A percentile compares a stretch with the other conserved stretches of the same genome.
phyloP scores from a whole-genome alignment of 2,888 invertebrate genomes.

The Fragum fragum region DNA sequence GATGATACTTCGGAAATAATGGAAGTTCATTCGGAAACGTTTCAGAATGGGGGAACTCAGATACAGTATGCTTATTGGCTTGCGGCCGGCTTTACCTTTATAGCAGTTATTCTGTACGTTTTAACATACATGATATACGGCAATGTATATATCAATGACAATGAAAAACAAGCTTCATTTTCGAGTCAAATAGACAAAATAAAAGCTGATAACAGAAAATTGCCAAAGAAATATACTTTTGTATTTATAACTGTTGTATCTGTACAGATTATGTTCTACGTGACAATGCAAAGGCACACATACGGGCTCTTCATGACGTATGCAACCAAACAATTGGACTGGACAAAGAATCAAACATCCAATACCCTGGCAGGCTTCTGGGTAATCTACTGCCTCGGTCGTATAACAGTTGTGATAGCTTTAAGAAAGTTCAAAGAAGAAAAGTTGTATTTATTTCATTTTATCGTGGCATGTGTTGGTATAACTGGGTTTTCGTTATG shows the following conservation, averaged over 20 bases:
- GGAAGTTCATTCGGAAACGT: no score
- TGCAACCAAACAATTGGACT: background rate
- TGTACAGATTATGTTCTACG: constrained; percentile 10
- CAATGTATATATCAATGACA: background rate
- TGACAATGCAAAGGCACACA: constrained; percentile 10
- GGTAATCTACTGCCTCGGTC: background rate
- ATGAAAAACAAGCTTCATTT: no score
- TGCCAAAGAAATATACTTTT: background rate
- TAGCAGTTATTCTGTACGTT: background rate
- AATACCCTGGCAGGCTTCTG: background rate
- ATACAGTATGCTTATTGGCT: background rate
- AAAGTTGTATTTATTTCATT: background rate
- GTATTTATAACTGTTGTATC: background rate
- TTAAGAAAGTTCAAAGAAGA: background rate
- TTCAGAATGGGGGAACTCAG: background rate
- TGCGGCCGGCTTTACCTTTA: background rate
- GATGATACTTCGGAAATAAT: no score
- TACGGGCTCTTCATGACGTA: constrained; percentile 11
- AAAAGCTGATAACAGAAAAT: no score
- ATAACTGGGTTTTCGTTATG: background rate
- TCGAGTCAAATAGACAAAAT: background rate
- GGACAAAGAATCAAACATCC: constrained; percentile 2
- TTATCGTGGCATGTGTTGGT: background rate
- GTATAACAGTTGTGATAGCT: background rate
- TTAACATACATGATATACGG: background rate